Evolutionary conservation across 2,113 vertebrate genomes (phyloP).

Genomic region (Ovis canadensis): DNA sequence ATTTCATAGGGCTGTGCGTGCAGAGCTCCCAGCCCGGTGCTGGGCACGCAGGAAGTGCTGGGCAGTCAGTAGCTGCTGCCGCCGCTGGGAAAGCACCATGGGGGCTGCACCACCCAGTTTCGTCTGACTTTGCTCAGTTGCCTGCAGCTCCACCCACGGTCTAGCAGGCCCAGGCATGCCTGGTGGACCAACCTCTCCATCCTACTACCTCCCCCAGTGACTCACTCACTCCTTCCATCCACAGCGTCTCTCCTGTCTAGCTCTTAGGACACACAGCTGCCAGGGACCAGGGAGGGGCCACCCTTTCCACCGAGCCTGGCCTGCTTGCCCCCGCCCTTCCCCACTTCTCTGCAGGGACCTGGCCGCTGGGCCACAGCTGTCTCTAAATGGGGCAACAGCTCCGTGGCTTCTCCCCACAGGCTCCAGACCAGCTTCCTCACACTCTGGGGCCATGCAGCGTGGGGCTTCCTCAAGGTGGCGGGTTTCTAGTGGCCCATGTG

Average conservation of each 20-base stretch:
- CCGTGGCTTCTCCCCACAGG: conserved; percentile 16
- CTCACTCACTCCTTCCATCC: conserved; percentile 60
- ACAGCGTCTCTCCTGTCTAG: conserved; percentile 31
- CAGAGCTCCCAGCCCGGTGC: accelerated
- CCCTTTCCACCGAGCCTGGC: background rate
- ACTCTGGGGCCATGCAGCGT: accelerated
- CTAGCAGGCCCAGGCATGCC: conserved; percentile 59
- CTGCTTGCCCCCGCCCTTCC: background rate
- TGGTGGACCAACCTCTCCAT: conserved; percentile 31
- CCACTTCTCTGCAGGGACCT: conserved; percentile 39
- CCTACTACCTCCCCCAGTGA: conserved; percentile 41
- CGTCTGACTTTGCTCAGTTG: conserved; percentile 45
- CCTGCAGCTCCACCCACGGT: conserved; percentile 53
- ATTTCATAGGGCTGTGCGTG: background rate
- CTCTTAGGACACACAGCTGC: background rate
- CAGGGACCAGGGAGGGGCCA: background rate
- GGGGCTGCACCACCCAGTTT: background rate
- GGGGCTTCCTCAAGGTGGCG: background rate
- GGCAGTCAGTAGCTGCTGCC: background rate
- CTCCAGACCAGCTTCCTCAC: background rate
- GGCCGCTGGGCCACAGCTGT: background rate
- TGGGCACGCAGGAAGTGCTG: background rate
- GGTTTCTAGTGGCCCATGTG: background rate
- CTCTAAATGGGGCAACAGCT: background rate
- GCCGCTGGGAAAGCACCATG: accelerated